phyloP scores from a whole-genome alignment of 2,888 invertebrate species.

The Phymatocera aterrima region DNA sequence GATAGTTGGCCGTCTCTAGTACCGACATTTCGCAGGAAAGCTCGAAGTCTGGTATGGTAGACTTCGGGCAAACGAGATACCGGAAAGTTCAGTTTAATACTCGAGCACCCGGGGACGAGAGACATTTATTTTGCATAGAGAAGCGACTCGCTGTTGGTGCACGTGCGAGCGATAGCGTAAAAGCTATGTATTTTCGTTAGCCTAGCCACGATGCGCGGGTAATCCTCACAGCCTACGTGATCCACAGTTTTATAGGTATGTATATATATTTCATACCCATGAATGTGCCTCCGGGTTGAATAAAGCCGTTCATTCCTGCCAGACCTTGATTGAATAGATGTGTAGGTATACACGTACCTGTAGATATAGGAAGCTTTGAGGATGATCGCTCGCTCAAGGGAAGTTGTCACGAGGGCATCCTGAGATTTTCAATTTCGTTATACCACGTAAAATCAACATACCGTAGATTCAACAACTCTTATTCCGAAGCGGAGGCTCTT shows the following conservation, averaged over 20 bases:
- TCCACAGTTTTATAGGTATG: conserved; percentile 13
- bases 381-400: too few species aligned
- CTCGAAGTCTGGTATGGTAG: background rate
- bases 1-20: conserved; percentile 23
- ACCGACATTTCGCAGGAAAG: background rate
- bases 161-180: conserved; percentile 35
- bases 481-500: too few species aligned
- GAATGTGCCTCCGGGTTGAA: conserved; percentile 16
- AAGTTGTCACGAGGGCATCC: too few species aligned
- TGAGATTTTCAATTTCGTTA: too few species aligned
- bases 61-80: conserved; percentile 27
- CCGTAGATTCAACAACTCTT: too few species aligned
- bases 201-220: conserved; percentile 24
- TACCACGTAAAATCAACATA: too few species aligned
- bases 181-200: conserved; percentile 32
- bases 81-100: conserved; percentile 38
- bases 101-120: conserved; percentile 17
- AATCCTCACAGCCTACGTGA: conserved; percentile 34
- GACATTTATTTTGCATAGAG: conserved; percentile 42
- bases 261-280: too few species aligned
- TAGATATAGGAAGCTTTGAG: too few species aligned
- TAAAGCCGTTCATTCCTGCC: background rate
- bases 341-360: too few species aligned
- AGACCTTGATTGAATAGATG: conserved; percentile 17
- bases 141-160: conserved; percentile 31